Evolutionary conservation across 2,113 vertebrate species (phyloP), one percentile per base, ranked within the genome.

Genomic region (Catharus bicknelli): DNA sequence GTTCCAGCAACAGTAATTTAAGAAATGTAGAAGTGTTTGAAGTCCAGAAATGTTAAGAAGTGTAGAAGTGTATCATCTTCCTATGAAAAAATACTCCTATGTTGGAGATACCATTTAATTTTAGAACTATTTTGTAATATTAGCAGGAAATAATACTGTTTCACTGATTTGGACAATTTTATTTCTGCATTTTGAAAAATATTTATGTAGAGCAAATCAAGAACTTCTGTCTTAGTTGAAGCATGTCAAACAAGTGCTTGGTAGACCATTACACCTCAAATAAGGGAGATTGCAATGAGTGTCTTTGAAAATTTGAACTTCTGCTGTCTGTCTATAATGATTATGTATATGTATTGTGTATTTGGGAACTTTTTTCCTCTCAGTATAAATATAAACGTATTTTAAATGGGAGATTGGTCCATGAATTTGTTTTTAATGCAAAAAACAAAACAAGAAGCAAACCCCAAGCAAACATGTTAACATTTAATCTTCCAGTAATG

Each of bases 401-500:
- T 92, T 94, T 94, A 93, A 90, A 90, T 95, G 82, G 55, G 70
- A 96, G 93, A 93, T 96, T 91, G 93, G 96, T 73, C 82, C 93
- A 74, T 82, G 77, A 95, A 96, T 98, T 97, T 95, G 87, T 96
- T 97, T 97, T 98, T 97, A 95, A 96, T 96, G 90, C 89, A 96
- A 96, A 97, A 94, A 92, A 75, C 66, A 94, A 82, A 94, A 89
- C 62, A 86, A 83, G 48, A 90, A 88, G 51, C 85, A 94, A 97
- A 92, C 80, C 93, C 48, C 97, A 96, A 98, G 95, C 96, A 98
- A 98, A 97, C 97, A 97, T 97, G 96, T 96, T 97, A 97, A 91
- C 95, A 94, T 97, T 98, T 97, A 97, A 97, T 98, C 96, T 97
- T 96, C 90, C 93, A 96, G 94, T 97, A 97, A 97, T 97, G 96